Percentiles rank a stretch among this genome's conserved stretches.
These are phyloP conservation scores for Knipowitschia caucasica DNA, from an alignment of 2,797 vertebrate species.

Conservation along the genomic window DNA sequence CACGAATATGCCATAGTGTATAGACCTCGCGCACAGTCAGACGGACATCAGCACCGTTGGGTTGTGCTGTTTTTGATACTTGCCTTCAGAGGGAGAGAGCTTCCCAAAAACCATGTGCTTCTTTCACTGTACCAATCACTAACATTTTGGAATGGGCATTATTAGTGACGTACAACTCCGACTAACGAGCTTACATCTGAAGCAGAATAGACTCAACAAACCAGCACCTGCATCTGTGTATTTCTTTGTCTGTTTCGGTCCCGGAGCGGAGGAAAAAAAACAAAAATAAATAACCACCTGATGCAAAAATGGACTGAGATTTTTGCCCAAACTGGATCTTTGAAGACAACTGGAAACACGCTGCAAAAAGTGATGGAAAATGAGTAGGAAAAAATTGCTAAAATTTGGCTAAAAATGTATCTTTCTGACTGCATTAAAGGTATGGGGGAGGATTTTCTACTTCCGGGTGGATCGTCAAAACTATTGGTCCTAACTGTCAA, in stretches of 20 bases:
- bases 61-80: slow-evolving; percentile 80
- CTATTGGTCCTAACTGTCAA: too few relatives aligned
- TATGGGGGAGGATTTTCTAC: too few relatives aligned
- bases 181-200: slow-evolving; percentile 65
- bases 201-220: slow-evolving; percentile 73
- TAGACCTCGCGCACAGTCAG: slow-evolving; percentile 73
- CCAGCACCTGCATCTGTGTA: slow-evolving; percentile 79
- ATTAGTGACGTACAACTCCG: slow-evolving; percentile 63
- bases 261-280: slow-evolving; percentile 40
- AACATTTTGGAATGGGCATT: slow-evolving; percentile 75
- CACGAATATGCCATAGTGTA: slow-evolving; percentile 76
- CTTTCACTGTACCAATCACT: slow-evolving; percentile 70
- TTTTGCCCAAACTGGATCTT: slow-evolving; percentile 63
- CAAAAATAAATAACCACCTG: too few relatives aligned
- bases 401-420: too few relatives aligned
- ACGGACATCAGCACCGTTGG: slow-evolving; percentile 72
- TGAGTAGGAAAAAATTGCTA: too few relatives aligned
- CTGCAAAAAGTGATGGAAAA: too few relatives aligned
- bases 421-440: too few relatives aligned
- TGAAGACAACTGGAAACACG: slow-evolving; percentile 55
- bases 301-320: slow-evolving; percentile 70
- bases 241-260: slow-evolving; percentile 58
- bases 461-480: too few relatives aligned
- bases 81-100: slow-evolving; percentile 79
- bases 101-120: slow-evolving; percentile 78